Percentiles rank a stretch among this genome's conserved stretches.
Evolutionary conservation across 2,113 vertebrate species (phyloP).

Genomic region (Menidia beryllina): DNA sequence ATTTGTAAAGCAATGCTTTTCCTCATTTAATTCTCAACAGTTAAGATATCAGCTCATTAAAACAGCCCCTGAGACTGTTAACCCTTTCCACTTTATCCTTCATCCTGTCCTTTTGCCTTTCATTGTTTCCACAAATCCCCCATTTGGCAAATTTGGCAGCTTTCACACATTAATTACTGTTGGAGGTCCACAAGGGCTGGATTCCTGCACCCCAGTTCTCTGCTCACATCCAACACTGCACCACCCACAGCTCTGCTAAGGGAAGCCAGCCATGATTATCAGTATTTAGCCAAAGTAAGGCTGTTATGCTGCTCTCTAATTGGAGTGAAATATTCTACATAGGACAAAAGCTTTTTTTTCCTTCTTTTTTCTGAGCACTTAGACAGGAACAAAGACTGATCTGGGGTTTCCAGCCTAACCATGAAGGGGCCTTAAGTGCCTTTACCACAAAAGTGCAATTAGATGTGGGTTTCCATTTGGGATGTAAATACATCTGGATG

Average conservation of each 20-base stretch:
- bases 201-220: conserved; percentile 57
- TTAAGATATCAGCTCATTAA: conserved; percentile 71
- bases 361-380: conserved; percentile 26
- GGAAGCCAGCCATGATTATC: conserved; percentile 53
- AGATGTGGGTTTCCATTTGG: conserved; percentile 47
- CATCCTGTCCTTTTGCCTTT: conserved; percentile 39
- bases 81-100: conserved; percentile 28
- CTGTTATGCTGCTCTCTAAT: conserved; percentile 53
- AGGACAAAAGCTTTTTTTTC: conserved; percentile 57
- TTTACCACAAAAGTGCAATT: conserved; percentile 69
- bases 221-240: conserved; percentile 30
- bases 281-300: conserved; percentile 57
- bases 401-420: conserved; percentile 51
- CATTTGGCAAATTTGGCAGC: conserved; percentile 56
- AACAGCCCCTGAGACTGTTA: conserved; percentile 57
- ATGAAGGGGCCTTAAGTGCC: conserved; percentile 48
- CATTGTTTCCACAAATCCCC: conserved; percentile 49
- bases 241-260: conserved; percentile 53
- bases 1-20: conserved; percentile 12
- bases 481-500: conserved; percentile 21
- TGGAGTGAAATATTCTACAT: conserved; percentile 52
- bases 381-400: conserved; percentile 52
- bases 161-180: conserved; percentile 67
- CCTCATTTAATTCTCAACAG: conserved; percentile 32
- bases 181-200: conserved; percentile 53